A percentile compares a stretch with the other conserved stretches of the same genome.
phyloP scores from a whole-genome alignment of 2,113 vertebrate genomes.

The Cettia cetti region DNA sequence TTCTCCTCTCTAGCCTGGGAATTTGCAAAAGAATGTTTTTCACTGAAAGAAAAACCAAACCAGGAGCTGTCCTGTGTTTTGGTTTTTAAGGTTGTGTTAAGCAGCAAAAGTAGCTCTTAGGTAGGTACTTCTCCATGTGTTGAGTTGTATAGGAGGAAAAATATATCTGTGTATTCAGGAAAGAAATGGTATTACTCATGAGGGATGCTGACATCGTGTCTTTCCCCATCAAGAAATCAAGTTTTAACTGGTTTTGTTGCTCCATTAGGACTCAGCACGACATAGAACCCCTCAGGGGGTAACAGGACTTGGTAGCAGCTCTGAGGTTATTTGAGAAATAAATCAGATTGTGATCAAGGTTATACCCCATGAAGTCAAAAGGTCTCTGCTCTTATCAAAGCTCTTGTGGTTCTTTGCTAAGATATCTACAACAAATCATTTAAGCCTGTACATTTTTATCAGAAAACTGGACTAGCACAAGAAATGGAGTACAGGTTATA shows the following conservation, averaged over 20 bases:
- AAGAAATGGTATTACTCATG: neutral
- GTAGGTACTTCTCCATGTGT: conserved; percentile 3
- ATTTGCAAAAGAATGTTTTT: conserved; percentile 51
- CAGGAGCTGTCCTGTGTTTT: neutral
- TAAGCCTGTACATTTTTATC: neutral
- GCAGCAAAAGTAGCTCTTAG: neutral
- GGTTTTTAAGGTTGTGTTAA: conserved; percentile 22
- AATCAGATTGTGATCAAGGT: neutral
- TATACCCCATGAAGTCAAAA: neutral
- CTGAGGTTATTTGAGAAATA: neutral
- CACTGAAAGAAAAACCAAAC: neutral
- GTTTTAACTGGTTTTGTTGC: conserved; percentile 29
- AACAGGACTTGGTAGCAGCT: neutral
- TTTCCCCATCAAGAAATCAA: neutral
- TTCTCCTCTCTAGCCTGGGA: conserved; percentile 59
- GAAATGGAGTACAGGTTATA: neutral
- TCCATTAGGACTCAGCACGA: neutral
- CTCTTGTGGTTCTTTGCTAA: neutral
- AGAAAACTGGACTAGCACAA: neutral
- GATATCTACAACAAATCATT: neutral
- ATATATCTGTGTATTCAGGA: neutral
- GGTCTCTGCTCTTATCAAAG: neutral
- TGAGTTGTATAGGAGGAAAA: conserved; percentile 19
- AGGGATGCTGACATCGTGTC: neutral
- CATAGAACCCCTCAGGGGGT: neutral